phyloP scores from a whole-genome alignment of 2,888 invertebrate genomes.

The Falcaria lacertinaria region DNA sequence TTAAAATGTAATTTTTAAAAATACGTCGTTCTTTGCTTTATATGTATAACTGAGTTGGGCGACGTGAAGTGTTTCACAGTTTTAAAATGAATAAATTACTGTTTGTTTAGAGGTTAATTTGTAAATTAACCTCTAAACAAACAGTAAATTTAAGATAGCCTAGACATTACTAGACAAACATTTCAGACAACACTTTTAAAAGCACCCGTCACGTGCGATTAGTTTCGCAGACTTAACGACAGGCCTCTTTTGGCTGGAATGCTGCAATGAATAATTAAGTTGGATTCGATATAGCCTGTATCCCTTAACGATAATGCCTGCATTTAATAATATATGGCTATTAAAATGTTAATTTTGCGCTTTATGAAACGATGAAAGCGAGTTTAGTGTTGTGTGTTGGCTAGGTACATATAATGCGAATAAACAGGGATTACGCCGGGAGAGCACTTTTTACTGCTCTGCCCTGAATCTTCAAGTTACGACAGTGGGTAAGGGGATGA shows the following conservation, averaged over 20 bases:
- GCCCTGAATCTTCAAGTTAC: slow-evolving; percentile 54
- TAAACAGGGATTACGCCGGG: slow-evolving; percentile 67
- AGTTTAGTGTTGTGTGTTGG: slow-evolving; percentile 66
- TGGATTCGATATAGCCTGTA: slow-evolving; percentile 43
- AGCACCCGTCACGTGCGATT: neutral
- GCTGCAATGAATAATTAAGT: slow-evolving; percentile 42
- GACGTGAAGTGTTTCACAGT: no score
- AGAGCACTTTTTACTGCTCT: slow-evolving; percentile 62
- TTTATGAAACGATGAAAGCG: slow-evolving; percentile 55
- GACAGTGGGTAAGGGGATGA: slow-evolving; percentile 12
- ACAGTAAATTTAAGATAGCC: no score
- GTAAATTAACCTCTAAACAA: no score
- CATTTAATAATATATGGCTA: slow-evolving; percentile 69
- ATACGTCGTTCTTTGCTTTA: no score
- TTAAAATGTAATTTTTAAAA: no score
- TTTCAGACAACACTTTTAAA: no score
- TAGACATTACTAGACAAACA: no score
- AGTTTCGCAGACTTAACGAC: slow-evolving; percentile 11
- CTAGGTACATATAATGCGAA: slow-evolving; percentile 15
- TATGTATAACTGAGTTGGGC: no score
- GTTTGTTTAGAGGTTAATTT: no score
- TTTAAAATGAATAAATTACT: no score
- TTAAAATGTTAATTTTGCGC: slow-evolving; percentile 76
- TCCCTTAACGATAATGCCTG: slow-evolving; percentile 50
- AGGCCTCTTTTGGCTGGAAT: slow-evolving; percentile 21